A percentile compares a stretch with the other conserved stretches of the same genome.
phyloP scores from a whole-genome alignment of 2,797 vertebrate genomes.

The Hyperoplus lanceolatus region DNA sequence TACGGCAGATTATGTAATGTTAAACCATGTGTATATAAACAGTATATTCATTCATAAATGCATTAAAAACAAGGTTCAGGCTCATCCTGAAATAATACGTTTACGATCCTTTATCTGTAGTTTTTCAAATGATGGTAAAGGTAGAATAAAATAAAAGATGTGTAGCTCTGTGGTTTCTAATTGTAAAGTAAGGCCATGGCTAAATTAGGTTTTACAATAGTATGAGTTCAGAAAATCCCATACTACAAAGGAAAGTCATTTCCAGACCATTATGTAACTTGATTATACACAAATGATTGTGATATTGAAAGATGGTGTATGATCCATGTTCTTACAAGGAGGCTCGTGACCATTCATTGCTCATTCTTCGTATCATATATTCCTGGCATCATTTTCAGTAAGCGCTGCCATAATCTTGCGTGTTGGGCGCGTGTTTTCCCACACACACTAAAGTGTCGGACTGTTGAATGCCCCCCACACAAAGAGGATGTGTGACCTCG shows the following conservation, averaged over 20 bases:
- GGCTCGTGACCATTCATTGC: background rate
- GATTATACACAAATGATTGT: background rate
- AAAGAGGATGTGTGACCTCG: conserved; percentile 67
- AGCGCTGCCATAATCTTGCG: background rate
- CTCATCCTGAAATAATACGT: background rate
- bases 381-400: conserved; percentile 48
- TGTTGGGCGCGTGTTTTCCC: conserved; percentile 13
- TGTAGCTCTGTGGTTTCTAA: background rate
- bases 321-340: background rate
- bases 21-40: conserved; percentile 9
- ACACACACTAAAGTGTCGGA: conserved; percentile 19
- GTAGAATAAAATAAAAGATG: no score
- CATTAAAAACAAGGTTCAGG: background rate
- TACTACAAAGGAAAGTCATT: background rate
- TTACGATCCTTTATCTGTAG: background rate
- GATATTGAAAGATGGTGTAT: background rate
- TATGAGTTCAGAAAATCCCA: background rate
- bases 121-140: background rate
- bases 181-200: background rate
- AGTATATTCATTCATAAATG: conserved; percentile 5
- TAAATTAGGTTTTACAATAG: background rate
- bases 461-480: conserved; percentile 22
- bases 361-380: background rate
- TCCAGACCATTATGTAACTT: background rate
- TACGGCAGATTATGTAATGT: conserved; percentile 2